Evolutionary conservation across 2,888 invertebrate species (phyloP), one percentile per base, ranked within the genome.

Genomic region (Cybosia mesomella): DNA sequence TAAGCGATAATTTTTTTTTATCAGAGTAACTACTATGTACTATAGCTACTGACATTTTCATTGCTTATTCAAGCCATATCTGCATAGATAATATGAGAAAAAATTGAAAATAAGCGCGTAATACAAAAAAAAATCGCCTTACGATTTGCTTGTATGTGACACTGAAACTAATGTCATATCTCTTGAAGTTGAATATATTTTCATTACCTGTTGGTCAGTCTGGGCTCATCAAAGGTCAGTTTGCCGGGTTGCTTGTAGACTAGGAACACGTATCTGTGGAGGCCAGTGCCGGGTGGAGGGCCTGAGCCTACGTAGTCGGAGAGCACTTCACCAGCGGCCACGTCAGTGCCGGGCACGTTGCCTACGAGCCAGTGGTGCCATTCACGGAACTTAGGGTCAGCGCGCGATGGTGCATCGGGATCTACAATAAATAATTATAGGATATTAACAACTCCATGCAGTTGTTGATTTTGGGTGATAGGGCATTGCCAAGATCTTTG

Each of bases 361-460:
- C 96, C 97, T 0, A 99, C 97, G 5, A 98, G 90, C 98, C 98
- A 99, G 90, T 99, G 98, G 85, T 97, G 97, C 97, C 97, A 98
- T 90, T 99, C 98, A 49, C 98, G 96, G 88, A 96, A 97, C 74
- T 95, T 97, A 0, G 98, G 98, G 11, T 97, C 96, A n/a, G 95
- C 87, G 43, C 98, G 96, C 76, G 97, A 97, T 0, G 98, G 98
- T 11, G 98, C 98, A 95, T 99, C 99, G 0, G 98, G 98, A 94
- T 99, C 99, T 95, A 89, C 2, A 70, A 73, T 5, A 1, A 8
- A 15, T 11, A 28, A 55, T 54, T 34, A 24, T 43, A n/a, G 10
- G 18, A 22, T 36, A 36, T 43, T 4, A 53, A 0, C 9, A n/a
- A 3, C 0, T n/a, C n/a, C n/a, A n/a, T n/a, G n/a, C n/a, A n/a